These are phyloP conservation scores for Microtus montanus DNA, from an alignment of 2,113 vertebrate species.

Conservation along the genomic window DNA sequence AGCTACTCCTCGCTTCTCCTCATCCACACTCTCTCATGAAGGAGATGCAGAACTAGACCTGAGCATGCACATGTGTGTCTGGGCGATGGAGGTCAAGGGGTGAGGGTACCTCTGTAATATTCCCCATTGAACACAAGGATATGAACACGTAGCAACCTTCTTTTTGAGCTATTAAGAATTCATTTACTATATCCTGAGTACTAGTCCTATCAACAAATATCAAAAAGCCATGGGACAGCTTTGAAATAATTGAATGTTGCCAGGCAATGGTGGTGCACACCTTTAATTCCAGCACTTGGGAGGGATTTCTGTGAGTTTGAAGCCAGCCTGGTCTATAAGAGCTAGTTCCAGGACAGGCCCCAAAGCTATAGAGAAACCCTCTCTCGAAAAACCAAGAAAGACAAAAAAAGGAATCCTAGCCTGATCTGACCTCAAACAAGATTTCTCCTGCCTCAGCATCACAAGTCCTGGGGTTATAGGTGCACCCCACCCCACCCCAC, in stretches of 20 bases:
- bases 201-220: slow-evolving; percentile 38
- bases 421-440: not conserved
- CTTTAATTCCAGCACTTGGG: no score
- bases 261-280: no score
- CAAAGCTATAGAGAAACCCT: no score
- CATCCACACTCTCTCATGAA: not conserved
- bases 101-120: not conserved
- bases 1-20: not conserved
- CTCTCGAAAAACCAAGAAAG: no score
- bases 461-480: not conserved
- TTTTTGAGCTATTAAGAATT: not conserved
- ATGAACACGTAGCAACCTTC: accelerated
- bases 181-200: not conserved
- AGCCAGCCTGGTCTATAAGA: no score
- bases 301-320: no score
- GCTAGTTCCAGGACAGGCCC: no score
- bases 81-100: not conserved
- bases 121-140: not conserved
- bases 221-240: not conserved
- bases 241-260: not conserved
- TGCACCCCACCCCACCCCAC: not conserved
- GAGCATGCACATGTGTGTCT: slow-evolving; percentile 6
- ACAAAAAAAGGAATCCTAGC: not conserved
- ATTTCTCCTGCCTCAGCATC: not conserved
- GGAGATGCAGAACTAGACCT: not conserved